These are phyloP conservation scores for Mohoua ochrocephala DNA, from an alignment of 2,113 vertebrate species.

Conservation along the genomic window DNA sequence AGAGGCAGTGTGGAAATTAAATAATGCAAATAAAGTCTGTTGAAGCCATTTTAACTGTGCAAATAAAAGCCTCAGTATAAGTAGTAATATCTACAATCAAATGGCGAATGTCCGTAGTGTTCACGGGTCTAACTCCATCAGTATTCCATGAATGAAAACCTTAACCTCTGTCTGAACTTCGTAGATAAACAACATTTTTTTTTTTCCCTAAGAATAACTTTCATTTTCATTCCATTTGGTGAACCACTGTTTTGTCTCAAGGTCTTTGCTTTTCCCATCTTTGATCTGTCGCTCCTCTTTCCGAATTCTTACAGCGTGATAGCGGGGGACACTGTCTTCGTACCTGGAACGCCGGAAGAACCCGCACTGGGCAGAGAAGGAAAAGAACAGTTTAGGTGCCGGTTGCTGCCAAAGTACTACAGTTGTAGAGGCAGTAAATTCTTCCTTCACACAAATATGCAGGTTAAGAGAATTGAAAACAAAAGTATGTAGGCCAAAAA, in stretches of 20 bases:
- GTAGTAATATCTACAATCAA: constrained; percentile 52
- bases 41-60: constrained; percentile 63
- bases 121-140: constrained; percentile 10
- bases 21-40: constrained; percentile 61
- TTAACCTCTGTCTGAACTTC: not conserved
- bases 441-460: not conserved
- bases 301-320: constrained; percentile 91
- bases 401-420: not conserved
- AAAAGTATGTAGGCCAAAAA: not conserved
- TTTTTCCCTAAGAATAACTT: constrained; percentile 81
- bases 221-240: constrained; percentile 91
- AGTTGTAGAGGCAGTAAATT: not conserved
- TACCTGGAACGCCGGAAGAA: constrained; percentile 95
- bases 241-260: constrained; percentile 91
- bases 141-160: not conserved
- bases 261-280: constrained; percentile 76
- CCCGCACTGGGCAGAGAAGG: constrained; percentile 79
- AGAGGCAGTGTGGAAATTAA: constrained; percentile 54
- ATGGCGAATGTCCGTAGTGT: constrained; percentile 28
- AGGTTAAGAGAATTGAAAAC: not conserved
- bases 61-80: constrained; percentile 56
- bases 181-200: not conserved
- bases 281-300: constrained; percentile 83
- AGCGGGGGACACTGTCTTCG: constrained; percentile 87
- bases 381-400: not conserved